Evolutionary conservation across 1,140 invertebrate genomes (phyloP).

Genomic region (Calliphora vicina): DNA sequence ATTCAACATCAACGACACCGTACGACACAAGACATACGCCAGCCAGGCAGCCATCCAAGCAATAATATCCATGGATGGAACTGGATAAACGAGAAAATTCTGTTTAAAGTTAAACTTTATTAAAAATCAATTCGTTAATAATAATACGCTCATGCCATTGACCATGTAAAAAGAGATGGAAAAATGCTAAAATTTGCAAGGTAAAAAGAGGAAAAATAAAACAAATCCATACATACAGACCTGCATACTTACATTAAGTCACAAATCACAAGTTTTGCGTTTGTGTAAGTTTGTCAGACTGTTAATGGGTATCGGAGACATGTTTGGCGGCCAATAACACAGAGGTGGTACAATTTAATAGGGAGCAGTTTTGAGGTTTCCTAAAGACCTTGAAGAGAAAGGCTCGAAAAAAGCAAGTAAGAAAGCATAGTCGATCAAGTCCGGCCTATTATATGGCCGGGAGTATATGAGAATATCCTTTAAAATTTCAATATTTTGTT

Average conservation of each 20-base stretch:
- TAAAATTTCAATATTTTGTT: too few relatives aligned
- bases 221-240: not conserved
- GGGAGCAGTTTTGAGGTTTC: too few relatives aligned
- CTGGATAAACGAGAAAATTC: conserved; percentile 24
- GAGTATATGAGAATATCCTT: too few relatives aligned
- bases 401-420: too few relatives aligned
- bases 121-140: conserved; percentile 29
- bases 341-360: not conserved
- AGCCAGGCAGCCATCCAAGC: not conserved
- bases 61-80: not conserved
- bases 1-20: not conserved
- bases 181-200: not conserved
- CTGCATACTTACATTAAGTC: conserved; percentile 56
- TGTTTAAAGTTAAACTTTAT: not conserved
- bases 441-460: too few relatives aligned
- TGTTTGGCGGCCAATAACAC: not conserved
- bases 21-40: not conserved
- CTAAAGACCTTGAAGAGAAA: too few relatives aligned
- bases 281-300: conserved; percentile 15
- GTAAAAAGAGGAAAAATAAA: not conserved
- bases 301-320: not conserved
- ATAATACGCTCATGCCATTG: conserved; percentile 24
- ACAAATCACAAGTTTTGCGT: conserved; percentile 57
- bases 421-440: too few relatives aligned
- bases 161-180: not conserved